These are phyloP conservation scores for Drosophila neonasuta DNA, from an alignment of 2,888 invertebrate species.

Conservation along the genomic window DNA sequence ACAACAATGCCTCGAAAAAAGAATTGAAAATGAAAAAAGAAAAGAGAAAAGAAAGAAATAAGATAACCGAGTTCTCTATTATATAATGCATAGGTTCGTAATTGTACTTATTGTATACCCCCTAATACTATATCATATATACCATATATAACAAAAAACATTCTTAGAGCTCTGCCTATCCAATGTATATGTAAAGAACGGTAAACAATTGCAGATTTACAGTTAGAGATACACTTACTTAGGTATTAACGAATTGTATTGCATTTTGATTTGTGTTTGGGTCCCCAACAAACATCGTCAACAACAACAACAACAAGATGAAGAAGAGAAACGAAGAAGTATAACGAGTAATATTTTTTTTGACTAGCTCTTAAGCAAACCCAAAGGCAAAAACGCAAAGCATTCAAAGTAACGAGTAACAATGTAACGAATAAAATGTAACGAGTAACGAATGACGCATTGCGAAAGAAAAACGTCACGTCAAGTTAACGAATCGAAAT, in stretches of 20 bases:
- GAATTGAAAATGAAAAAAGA: constrained; percentile 23
- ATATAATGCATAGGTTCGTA: constrained; percentile 49
- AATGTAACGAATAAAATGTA: constrained; percentile 28
- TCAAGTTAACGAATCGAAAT: constrained; percentile 17
- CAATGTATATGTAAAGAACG: constrained; percentile 21
- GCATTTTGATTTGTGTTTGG: constrained; percentile 16
- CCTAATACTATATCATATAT: constrained; percentile 9
- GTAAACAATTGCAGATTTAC: constrained; percentile 7
- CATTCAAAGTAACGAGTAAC: constrained; percentile 38
- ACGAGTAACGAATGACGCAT: constrained; percentile 11
- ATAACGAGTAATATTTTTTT: constrained; percentile 6
- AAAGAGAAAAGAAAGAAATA: constrained; percentile 34
- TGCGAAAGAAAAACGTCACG: not conserved
- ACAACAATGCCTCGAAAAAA: constrained; percentile 8
- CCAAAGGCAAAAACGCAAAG: constrained; percentile 21
- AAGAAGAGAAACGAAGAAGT: not conserved
- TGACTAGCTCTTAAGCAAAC: constrained; percentile 32
- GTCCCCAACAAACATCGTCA: constrained; percentile 12
- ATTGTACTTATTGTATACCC: constrained; percentile 40
- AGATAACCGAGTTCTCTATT: constrained; percentile 54
- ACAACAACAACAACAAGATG: not conserved
- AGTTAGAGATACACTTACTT: constrained; percentile 22
- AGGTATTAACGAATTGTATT: constrained; percentile 27
- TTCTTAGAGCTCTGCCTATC: constrained; percentile 14
- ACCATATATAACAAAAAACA: constrained; percentile 1